Base-by-base conservation (phyloP, 2,797 vertebrate genomes). In the Tachyglossus aculeatus region DNA sequence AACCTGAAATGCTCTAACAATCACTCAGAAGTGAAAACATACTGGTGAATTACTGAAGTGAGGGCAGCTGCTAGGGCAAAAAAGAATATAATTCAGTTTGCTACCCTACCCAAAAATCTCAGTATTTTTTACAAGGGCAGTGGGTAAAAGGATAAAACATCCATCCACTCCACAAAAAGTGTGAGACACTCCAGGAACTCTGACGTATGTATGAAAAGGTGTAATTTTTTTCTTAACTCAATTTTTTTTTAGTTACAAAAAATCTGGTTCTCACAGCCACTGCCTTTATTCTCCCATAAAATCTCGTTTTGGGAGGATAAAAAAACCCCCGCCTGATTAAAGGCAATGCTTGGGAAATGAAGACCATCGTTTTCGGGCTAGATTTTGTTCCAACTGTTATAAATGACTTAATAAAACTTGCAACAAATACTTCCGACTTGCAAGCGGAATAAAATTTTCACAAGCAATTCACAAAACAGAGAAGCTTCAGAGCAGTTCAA, bases 1-100 rank as follows among this genome's bases (percentile, higher is more conserved):
- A 51, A 55, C 76, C 21, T 2, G 0, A 14, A 68, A 62, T 5
- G 70, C 63, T 37, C 64, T 64, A 77, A 48, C 22, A 45, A 45
- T 73, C 9, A 67, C 19, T 69, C 41, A 58, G 74, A n/a, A 63
- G 18, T 74, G 91, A 93, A 93, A 93, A 92, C 90, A 92, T 93
- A 92, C 86, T 91, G 89, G 71, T 91, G 92, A 93, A 90, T 89
- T 87, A 92, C 88, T 90, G 88, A 91, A 92, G 90, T 89, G 27
- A 86, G 48, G 67, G 58, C 2, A 44, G 64, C 77, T 81, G 67
- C 59, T 78, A 67, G n/a, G 52, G 58, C 25, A 62, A 71, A 66
- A 47, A 31, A 13, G 19, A 9, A 1, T 40, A 4, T 29, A 33
- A 50, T 59, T 71, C 27, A 59, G 21, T 56, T 0, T 76, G 69